These are phyloP conservation scores for Lynx canadensis DNA, from an alignment of 2,113 vertebrate genomes.

Conservation along the genomic window DNA sequence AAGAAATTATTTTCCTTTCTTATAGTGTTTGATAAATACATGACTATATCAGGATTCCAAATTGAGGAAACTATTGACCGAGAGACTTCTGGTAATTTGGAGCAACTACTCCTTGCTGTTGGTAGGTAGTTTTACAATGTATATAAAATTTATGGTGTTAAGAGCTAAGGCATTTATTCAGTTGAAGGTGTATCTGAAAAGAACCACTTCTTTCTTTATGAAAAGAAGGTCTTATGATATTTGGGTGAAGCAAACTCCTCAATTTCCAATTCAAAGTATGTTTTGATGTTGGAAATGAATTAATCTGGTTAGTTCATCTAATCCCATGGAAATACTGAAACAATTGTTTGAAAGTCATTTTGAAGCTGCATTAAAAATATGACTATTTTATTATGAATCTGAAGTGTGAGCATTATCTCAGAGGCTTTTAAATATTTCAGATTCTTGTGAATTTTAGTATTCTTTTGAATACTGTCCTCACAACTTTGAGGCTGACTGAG, in stretches of 20 bases:
- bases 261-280: neutral
- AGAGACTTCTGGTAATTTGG: constrained; percentile 94
- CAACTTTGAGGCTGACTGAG: neutral
- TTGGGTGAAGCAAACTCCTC: neutral
- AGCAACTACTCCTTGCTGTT: constrained; percentile 93
- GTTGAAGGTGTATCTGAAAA: neutral
- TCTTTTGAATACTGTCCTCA: neutral
- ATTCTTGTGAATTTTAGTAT: neutral
- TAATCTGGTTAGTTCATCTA: neutral
- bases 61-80: constrained; percentile 94
- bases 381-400: neutral
- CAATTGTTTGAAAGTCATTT: neutral
- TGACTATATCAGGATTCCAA: constrained; percentile 92
- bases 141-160: neutral
- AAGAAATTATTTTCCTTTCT: constrained; percentile 32
- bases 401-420: neutral
- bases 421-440: neutral
- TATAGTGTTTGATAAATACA: constrained; percentile 96
- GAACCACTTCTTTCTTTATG: neutral
- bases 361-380: neutral
- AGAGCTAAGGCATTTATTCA: neutral
- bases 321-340: neutral
- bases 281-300: neutral
- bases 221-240: neutral
- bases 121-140: constrained; percentile 85